A percentile compares a stretch with the other conserved stretches of the same genome.
These are phyloP conservation scores for Salmo trutta DNA, from an alignment of 2,797 vertebrate species.

Conservation along the genomic window DNA sequence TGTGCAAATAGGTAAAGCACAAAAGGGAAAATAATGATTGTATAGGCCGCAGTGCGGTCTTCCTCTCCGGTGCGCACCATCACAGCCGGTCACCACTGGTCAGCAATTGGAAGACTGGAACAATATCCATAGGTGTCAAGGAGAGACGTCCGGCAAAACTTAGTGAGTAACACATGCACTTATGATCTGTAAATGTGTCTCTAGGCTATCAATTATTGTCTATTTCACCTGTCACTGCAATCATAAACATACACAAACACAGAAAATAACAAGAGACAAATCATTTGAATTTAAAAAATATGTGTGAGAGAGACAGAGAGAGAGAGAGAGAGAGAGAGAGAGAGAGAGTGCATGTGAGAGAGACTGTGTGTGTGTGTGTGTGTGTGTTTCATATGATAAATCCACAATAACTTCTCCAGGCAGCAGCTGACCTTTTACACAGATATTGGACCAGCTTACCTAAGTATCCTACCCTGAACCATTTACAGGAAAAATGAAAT, in stretches of 20 bases:
- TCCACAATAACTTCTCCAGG: background rate
- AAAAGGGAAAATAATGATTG: background rate
- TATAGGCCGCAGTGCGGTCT: background rate
- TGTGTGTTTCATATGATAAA: background rate
- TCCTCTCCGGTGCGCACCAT: background rate
- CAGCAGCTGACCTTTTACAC: background rate
- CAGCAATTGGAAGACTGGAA: background rate
- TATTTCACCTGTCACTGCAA: background rate
- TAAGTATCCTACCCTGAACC: background rate
- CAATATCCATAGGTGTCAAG: background rate
- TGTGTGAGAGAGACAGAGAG: background rate
- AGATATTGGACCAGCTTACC: background rate
- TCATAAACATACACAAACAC: background rate
- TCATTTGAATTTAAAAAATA: background rate
- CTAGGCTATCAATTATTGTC: background rate
- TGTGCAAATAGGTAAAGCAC: no score
- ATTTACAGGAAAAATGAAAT: background rate
- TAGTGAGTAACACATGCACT: background rate
- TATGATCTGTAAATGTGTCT: background rate
- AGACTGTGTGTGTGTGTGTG: slow-evolving; percentile 1
- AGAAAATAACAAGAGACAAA: background rate
- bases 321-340: background rate
- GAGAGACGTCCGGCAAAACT: background rate
- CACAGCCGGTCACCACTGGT: background rate
- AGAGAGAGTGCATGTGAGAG: slow-evolving; percentile 4